These are phyloP conservation scores for Lepidocyrtoides sp. DNA, from an alignment of 2,888 invertebrate genomes.

Conservation along the genomic window DNA sequence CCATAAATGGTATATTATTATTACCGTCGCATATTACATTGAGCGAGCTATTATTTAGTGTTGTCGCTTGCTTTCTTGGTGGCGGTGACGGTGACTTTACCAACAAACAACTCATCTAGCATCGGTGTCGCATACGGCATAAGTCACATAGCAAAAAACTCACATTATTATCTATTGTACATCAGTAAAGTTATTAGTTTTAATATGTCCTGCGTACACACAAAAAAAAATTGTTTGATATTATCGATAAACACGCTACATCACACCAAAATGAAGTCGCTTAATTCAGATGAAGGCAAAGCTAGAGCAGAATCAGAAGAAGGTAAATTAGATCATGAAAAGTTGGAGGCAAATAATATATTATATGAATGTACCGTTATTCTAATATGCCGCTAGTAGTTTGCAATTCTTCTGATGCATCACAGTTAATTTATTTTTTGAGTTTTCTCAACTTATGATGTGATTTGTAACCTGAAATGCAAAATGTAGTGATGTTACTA, in stretches of 20 bases:
- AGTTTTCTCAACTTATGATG: neutral
- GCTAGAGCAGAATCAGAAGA: too few species aligned
- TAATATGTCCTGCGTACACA: constrained; percentile 51
- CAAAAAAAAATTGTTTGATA: constrained; percentile 25
- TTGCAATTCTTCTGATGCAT: too few species aligned
- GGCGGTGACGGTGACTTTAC: constrained; percentile 16
- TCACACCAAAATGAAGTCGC: constrained; percentile 14
- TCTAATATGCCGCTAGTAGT: neutral
- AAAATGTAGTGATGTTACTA: neutral
- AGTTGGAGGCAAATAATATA: neutral
- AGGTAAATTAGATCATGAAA: constrained; percentile 33
- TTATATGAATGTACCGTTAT: neutral
- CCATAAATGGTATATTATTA: constrained; percentile 76
- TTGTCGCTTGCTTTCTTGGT: constrained; percentile 55
- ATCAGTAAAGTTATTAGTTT: constrained; percentile 60
- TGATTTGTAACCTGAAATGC: neutral
- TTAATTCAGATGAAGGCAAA: neutral
- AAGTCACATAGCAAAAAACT: constrained; percentile 14
- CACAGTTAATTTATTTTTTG: neutral
- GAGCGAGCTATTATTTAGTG: constrained; percentile 22
- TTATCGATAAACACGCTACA: constrained; percentile 53
- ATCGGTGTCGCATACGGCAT: constrained; percentile 9
- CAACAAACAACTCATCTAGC: too few species aligned
- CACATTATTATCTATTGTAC: constrained; percentile 29
- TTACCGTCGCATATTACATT: constrained; percentile 25